phyloP scores from a whole-genome alignment of 1,140 invertebrate genomes.

The Parapsyche elsis region DNA sequence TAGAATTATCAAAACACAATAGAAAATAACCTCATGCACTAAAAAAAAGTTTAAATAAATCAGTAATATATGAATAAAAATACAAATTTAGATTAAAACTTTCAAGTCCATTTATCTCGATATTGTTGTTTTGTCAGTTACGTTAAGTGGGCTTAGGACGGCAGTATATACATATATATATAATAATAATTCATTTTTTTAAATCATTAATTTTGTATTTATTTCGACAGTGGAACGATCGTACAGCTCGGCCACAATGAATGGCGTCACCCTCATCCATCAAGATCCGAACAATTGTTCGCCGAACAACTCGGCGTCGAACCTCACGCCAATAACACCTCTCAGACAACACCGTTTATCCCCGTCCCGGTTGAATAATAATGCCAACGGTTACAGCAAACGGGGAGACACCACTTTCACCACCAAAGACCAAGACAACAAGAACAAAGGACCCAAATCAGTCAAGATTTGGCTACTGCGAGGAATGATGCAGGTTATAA shows the following conservation, averaged over 20 bases:
- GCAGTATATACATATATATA: too few species aligned
- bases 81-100: too few species aligned
- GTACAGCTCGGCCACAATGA: conserved; percentile 58
- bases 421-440: conserved; percentile 19
- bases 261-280: conserved; percentile 51
- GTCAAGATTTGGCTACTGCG: conserved; percentile 61
- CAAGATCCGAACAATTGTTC: conserved; percentile 44
- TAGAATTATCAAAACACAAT: too few species aligned
- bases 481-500: conserved; percentile 59
- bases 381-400: conserved; percentile 41
- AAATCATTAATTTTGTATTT: too few species aligned
- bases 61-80: too few species aligned
- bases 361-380: conserved; percentile 29
- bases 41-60: too few species aligned
- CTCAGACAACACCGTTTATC: conserved; percentile 47
- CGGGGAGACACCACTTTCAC: conserved; percentile 14
- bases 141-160: too few species aligned
- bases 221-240: conserved; percentile 58
- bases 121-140: too few species aligned
- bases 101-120: too few species aligned
- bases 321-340: conserved; percentile 36
- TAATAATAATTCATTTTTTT: neutral
- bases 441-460: conserved; percentile 54
- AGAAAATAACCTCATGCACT: too few species aligned
- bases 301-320: conserved; percentile 24